Percentiles rank a stretch among this genome's conserved stretches.
phyloP scores from a whole-genome alignment of 2,113 vertebrate genomes.

The Xyrauchen texanus region DNA sequence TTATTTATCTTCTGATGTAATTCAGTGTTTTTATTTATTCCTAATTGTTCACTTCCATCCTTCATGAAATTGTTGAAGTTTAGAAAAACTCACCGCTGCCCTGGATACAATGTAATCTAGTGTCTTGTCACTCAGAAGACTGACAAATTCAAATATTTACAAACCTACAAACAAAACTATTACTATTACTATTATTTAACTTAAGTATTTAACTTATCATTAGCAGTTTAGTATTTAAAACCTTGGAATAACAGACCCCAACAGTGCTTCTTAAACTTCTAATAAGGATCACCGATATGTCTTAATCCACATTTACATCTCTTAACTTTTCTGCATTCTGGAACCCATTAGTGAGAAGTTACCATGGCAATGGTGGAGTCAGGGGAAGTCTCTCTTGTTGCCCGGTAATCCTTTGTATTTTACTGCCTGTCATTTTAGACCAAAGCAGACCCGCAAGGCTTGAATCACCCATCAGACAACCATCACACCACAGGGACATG shows the following conservation, averaged over 20 bases:
- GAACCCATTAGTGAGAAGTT: not conserved
- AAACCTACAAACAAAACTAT: too few relatives aligned
- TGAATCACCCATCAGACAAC: not conserved
- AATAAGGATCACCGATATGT: not conserved
- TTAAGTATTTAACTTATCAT: too few relatives aligned
- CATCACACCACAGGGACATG: constrained; percentile 1
- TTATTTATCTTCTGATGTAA: too few relatives aligned
- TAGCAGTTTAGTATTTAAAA: not conserved
- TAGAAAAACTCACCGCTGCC: too few relatives aligned
- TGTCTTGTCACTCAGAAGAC: too few relatives aligned
- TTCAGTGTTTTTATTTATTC: too few relatives aligned
- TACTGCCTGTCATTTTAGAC: not conserved
- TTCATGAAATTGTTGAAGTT: too few relatives aligned
- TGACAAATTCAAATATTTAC: too few relatives aligned
- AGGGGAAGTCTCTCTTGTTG: constrained; percentile 26
- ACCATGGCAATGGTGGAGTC: constrained; percentile 27
- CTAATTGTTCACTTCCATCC: too few relatives aligned
- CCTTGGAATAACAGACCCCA: not conserved
- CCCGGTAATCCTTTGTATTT: constrained; percentile 3
- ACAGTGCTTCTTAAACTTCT: not conserved
- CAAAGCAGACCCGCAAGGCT: not conserved
- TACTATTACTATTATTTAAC: too few relatives aligned
- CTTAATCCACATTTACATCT: not conserved
- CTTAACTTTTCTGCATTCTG: constrained; percentile 15
- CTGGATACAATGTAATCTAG: too few relatives aligned